phyloP scores from a whole-genome alignment of 2,888 invertebrate species.

The Drosophila putrida region DNA sequence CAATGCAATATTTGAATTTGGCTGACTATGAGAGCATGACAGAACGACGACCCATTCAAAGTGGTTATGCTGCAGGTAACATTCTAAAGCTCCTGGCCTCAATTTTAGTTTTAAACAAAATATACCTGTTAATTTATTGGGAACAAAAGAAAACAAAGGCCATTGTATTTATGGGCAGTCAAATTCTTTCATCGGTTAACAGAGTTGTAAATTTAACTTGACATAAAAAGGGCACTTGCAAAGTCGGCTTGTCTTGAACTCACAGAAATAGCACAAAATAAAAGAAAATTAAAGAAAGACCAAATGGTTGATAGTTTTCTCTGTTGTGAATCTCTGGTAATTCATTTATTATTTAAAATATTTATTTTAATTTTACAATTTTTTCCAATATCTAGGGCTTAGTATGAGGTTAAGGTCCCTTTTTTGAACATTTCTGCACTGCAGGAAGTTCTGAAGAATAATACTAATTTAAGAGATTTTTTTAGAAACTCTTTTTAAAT shows the following conservation, averaged over 20 bases:
- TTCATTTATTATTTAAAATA: conserved; percentile 12
- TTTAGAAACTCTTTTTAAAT: conserved; percentile 19
- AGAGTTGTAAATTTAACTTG: conserved; percentile 15
- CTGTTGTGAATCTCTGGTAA: neutral
- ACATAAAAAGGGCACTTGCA: neutral
- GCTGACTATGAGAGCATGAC: conserved; percentile 16
- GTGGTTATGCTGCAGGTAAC: conserved; percentile 11
- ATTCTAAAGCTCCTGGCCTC: conserved; percentile 16
- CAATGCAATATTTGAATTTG: conserved; percentile 24
- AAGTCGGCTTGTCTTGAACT: neutral
- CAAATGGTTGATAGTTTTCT: neutral
- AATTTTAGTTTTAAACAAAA: conserved; percentile 24
- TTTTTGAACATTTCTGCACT: too few species aligned
- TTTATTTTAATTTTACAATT: conserved; percentile 4
- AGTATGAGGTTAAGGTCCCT: too few species aligned
- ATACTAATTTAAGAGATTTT: neutral
- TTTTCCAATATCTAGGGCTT: too few species aligned
- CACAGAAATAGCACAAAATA: neutral
- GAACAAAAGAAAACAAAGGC: conserved; percentile 7
- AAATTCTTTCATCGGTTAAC: conserved; percentile 14
- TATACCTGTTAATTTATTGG: conserved; percentile 9
- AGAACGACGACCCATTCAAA: conserved; percentile 1
- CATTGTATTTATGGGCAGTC: conserved; percentile 13
- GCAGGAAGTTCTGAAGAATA: neutral
- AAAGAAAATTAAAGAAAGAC: neutral